Percentiles rank a stretch among this genome's conserved stretches.
These are phyloP conservation scores for Drosophila guanche DNA, from an alignment of 1,140 invertebrate genomes.

Conservation along the genomic window DNA sequence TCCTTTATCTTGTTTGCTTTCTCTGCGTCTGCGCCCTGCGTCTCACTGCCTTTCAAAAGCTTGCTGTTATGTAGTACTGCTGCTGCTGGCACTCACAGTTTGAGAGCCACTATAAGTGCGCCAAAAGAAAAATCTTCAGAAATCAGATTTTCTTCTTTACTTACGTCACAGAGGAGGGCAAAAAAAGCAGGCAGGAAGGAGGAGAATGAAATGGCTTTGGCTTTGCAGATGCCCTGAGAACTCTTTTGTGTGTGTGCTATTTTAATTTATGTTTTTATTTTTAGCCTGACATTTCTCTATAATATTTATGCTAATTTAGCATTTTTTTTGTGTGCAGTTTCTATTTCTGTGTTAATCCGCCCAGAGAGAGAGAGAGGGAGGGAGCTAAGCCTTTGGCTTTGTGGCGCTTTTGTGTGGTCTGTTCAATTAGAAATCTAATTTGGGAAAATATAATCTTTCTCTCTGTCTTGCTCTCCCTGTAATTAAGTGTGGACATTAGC, in stretches of 20 bases:
- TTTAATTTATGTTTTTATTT: constrained; percentile 19
- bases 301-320: constrained; percentile 15
- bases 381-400: neutral
- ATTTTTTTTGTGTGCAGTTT: too few relatives aligned
- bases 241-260: constrained; percentile 12
- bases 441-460: constrained; percentile 5
- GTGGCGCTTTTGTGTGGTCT: neutral
- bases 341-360: too few relatives aligned
- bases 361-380: too few relatives aligned
- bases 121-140: neutral
- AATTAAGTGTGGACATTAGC: neutral
- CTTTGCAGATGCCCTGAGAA: constrained; percentile 5
- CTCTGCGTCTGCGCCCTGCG: constrained; percentile 1
- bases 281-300: constrained; percentile 11
- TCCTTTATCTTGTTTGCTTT: neutral
- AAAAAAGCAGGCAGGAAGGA: neutral
- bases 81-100: constrained; percentile 6
- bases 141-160: constrained; percentile 25
- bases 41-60: constrained; percentile 3
- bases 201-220: too few relatives aligned
- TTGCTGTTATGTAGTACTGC: constrained; percentile 5
- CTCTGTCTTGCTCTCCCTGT: neutral
- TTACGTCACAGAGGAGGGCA: constrained; percentile 10
- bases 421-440: constrained; percentile 11
- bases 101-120: constrained; percentile 6